Base-by-base conservation (phyloP, 2,888 invertebrate species). In the Drosophila buzzatii region DNA sequence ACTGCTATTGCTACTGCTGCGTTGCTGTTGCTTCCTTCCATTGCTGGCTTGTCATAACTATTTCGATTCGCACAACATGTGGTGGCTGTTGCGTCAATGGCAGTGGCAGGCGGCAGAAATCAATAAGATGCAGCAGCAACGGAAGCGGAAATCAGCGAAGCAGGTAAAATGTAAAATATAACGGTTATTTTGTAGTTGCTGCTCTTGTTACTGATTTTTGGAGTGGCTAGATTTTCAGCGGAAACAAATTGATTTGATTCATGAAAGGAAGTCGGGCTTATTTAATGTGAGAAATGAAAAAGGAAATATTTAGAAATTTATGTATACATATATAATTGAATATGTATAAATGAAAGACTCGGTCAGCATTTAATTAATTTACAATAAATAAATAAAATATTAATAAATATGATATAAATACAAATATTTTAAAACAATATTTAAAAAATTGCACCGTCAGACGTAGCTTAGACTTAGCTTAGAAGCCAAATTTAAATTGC, bases 61-160 rank as follows among this genome's bases (percentile, higher is more conserved):
- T 84, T 84, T 83, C 74, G 69, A 84, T 78, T 76, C 78, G 73
- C 73, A 78, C 73, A 85, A 85, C 84, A 86, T 84, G 86, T 84
- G 86, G 86, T 84, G 86, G 64, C 41, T n/a, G 39, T 18, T 20
- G 37, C 18, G 1, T 51, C 65, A 5, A 47, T 37, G 14, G 45
- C 45, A 35, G 6, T 5, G 33, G 9, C 52, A 27, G 18, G n/a
- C 14, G 52, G 23, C 45, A 60, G 70, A 65, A 79, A 79, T 79
- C 79, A 79, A 79, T 75, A 79, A 79, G 75, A 74, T 39, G 66
- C 67, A 55, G 44, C 42, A 51, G 45, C 39, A 69, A 23, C 71
- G 79, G 79, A 79, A 86, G 52, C 84, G 81, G 81, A 85, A 83
- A 79, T 83, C 74, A 81, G 62, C 57, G 68, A 67, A 75, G 66